A percentile compares a stretch with the other conserved stretches of the same genome.
These are phyloP conservation scores for Iselma pallidipennis DNA, from an alignment of 2,888 invertebrate genomes.

Conservation along the genomic window DNA sequence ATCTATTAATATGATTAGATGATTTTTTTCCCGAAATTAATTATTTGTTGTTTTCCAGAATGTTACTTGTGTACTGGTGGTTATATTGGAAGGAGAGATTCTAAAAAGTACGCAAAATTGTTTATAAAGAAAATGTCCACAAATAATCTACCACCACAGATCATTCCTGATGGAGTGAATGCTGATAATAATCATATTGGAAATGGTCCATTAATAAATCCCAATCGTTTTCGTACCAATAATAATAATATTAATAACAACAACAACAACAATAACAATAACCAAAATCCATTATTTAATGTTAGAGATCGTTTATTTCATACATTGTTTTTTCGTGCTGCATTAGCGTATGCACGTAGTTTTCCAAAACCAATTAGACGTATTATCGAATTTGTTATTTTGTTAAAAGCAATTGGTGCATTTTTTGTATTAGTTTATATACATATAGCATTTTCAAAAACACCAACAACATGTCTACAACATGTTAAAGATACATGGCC, in stretches of 20 bases:
- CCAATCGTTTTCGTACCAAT: conserved; percentile 61
- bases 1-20: neutral
- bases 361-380: conserved; percentile 83
- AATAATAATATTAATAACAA: too few species aligned
- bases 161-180: conserved; percentile 38
- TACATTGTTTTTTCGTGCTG: conserved; percentile 90
- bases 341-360: conserved; percentile 88
- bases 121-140: conserved; percentile 36
- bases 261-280: conserved; percentile 64
- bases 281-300: conserved; percentile 78
- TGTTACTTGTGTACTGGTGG: neutral
- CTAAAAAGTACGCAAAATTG: conserved; percentile 15
- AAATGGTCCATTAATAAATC: conserved; percentile 62
- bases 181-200: conserved; percentile 52
- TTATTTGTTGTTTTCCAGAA: neutral
- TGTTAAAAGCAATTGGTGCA: conserved; percentile 80
- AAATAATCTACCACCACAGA: conserved; percentile 30
- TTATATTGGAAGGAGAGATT: neutral
- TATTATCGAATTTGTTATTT: conserved; percentile 80
- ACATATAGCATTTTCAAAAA: conserved; percentile 90
- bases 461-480: conserved; percentile 91
- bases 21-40: neutral
- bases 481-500: conserved; percentile 92
- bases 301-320: conserved; percentile 92
- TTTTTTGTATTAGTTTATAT: conserved; percentile 93